Conservation (phyloP, 2,888 invertebrate species). For the Chironomus riparius region DNA sequence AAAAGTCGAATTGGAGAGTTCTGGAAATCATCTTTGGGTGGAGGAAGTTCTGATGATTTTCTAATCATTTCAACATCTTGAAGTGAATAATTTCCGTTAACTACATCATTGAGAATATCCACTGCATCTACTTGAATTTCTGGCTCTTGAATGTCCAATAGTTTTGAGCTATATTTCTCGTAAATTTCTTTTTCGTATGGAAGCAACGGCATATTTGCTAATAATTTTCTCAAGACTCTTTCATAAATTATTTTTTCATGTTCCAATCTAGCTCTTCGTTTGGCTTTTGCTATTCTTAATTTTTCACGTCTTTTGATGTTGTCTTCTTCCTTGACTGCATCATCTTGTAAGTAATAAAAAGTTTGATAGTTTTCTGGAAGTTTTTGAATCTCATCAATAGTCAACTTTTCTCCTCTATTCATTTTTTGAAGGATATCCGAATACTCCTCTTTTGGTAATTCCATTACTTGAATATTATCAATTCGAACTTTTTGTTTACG, state of each 20-base stretch:
- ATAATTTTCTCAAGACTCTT: background rate
- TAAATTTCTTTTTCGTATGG: background rate
- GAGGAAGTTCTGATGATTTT: background rate
- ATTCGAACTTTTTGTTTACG: background rate
- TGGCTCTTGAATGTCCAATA: background rate
- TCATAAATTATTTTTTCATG: background rate
- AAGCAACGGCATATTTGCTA: background rate
- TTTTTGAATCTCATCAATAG: background rate
- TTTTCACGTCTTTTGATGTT: background rate
- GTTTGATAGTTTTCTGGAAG: background rate
- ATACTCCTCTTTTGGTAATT: background rate
- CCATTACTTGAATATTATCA: background rate
- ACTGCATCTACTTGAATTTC: background rate
- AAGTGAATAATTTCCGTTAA: conserved; percentile 11
- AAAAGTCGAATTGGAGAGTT: background rate
- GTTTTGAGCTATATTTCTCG: background rate
- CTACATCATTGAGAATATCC: background rate
- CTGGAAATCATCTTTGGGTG: background rate
- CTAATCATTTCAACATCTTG: background rate
- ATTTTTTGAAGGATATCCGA: background rate
- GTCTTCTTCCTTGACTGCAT: background rate
- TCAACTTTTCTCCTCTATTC: background rate
- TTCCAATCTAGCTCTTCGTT: background rate
- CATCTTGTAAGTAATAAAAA: background rate
- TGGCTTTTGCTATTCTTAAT: background rate